Base-by-base conservation (phyloP, 2,888 invertebrate genomes). In the Drosophila demipolita region DNA sequence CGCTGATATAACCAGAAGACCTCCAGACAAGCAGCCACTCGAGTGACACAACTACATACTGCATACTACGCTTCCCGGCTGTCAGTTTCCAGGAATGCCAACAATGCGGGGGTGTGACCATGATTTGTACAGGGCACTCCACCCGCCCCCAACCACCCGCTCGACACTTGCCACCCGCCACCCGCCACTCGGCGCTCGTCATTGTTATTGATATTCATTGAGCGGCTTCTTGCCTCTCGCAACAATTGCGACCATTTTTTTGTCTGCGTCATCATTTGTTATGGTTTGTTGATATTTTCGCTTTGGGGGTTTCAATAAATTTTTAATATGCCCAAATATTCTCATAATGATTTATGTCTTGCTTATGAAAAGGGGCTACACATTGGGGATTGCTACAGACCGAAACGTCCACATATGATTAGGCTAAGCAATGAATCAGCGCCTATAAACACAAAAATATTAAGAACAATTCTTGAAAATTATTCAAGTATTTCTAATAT, bases 161-260 rank as follows among this genome's bases (percentile, higher is more conserved):
- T 53, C 62, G 42, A 35, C 64, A 62, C 45, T 64, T 32, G 38
- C 9, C 60, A 32, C 58, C 49, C 12, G 12, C 9, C 61, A 20
- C 50, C n/a, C n/a, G n/a, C n/a, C n/a, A n/a, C n/a, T 36, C 62
- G 35, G 29, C 42, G n/a, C n/a, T 33, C 52, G 42, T 52, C 67
- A 53, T 68, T 73, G 66, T 52, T 54, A 80, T 73, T 80, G 76
- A 86, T 75, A 82, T 79, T 82, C 84, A 87, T 81, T 87, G 71
- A 87, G 75, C 73, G 68, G 77, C 80, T 74, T 74, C 63, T 68
- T 58, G 52, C 53, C 62, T 32, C 64, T 62, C 72, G 49, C 70
- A 58, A 45, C 72, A 75, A 75, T 85, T 88, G 84, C 75, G 85
- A 85, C 85, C 78, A 85, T 87, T 88, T 83, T 78, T 75, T 61